Evolutionary conservation across 2,797 vertebrate species (phyloP), one percentile per base, ranked within the genome.

Genomic region (Rhodeus uyekii): DNA sequence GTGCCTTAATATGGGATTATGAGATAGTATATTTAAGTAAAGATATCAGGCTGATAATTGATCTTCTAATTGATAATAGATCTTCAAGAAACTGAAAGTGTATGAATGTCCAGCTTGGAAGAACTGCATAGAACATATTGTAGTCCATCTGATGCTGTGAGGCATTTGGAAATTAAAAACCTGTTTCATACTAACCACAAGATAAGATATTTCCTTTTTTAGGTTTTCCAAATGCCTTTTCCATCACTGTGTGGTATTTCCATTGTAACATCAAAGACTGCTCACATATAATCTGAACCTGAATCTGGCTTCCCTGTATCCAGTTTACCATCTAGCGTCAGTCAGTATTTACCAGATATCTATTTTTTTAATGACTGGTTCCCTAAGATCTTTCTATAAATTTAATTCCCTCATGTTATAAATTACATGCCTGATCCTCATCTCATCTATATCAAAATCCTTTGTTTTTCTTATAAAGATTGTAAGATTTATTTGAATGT

Each of bases 201-300:
- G 8, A 75, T 58, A 34, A 73, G 71, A 55, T 2, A 58, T 75
- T 27, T 58, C 19, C 7, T 24, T 73, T 73, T 73, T 38, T 58
- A 75, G 22, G 27, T 53, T 19, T 53, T 29, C 71, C 14, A 73
- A 39, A 94, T 91, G 86, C 65, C 88, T 83, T 76, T 86, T 86
- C 81, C 80, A 88, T 92, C 89, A 84, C 89, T 92, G 91, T 94
- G 92, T 92, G 94, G 88, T 94, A 93, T 90, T 94, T 95, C 91
- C 92, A 92, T 91, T 89, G 86, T 86, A 88, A 90, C 87, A 89
- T 88, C 14, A 75, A 58, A 27, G n/a, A 75, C 50, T 39, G 13
- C n/a, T 75, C 22, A 32, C 48, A 36, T 53, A 27, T 75, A 75
- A 75, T 58, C 72, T 19, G 55, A 73, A 32, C 22, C 13, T 53